phyloP scores from a whole-genome alignment of 2,888 invertebrate species.

The Acleris sparsana region DNA sequence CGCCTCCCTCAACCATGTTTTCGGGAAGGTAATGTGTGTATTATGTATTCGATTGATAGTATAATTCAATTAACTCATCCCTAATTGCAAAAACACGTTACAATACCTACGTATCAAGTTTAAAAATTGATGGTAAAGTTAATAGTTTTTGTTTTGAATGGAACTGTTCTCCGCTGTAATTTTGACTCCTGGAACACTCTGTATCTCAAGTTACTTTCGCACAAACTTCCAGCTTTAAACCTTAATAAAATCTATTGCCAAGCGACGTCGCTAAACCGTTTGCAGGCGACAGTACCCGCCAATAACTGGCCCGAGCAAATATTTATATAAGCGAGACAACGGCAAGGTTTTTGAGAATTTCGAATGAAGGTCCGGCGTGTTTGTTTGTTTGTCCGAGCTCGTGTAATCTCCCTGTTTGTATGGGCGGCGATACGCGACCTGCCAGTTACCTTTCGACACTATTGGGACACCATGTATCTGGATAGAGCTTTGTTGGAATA shows the following conservation, averaged over 20 bases:
- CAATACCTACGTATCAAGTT: too few species aligned
- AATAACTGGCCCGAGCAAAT: conserved; percentile 76
- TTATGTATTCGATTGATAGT: too few species aligned
- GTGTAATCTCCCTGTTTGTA: conserved; percentile 61
- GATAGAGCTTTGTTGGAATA: conserved; percentile 2
- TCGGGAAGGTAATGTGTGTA: too few species aligned
- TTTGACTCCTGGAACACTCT: too few species aligned
- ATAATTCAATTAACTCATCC: too few species aligned
- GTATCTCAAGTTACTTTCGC: too few species aligned
- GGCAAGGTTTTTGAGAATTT: conserved; percentile 79
- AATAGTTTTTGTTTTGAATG: too few species aligned
- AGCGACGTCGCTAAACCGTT: neutral
- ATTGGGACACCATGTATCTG: conserved; percentile 37
- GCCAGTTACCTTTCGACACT: conserved; percentile 45
- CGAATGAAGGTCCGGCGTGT: conserved; percentile 69
- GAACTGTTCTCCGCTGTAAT: too few species aligned
- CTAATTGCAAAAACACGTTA: too few species aligned
- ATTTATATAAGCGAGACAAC: conserved; percentile 76
- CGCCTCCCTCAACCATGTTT: too few species aligned
- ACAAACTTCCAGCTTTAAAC: neutral
- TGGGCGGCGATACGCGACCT: conserved; percentile 43
- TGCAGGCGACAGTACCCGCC: conserved; percentile 29
- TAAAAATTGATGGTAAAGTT: too few species aligned
- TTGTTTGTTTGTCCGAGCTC: conserved; percentile 61
- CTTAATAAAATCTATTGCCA: neutral